Conservation (phyloP, 1,140 invertebrate species). For the Lepeophtheirus salmonis region DNA sequence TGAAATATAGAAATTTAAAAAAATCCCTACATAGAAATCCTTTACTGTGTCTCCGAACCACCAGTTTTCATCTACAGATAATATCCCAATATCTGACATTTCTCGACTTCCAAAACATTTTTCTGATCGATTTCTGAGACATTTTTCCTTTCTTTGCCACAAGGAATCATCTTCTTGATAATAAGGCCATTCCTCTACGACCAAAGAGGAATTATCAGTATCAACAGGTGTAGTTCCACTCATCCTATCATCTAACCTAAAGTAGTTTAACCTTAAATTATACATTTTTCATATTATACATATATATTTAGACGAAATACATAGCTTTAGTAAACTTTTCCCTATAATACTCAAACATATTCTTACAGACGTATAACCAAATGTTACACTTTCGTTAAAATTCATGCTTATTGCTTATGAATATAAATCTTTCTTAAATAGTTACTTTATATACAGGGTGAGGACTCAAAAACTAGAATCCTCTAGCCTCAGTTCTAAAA, state of each 20-base stretch:
- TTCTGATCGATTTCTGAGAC: neutral
- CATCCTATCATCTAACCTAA: neutral
- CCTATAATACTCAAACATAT: too few species aligned
- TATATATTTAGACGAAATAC: too few species aligned
- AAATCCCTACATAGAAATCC: slow-evolving; percentile 14
- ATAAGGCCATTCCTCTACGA: neutral
- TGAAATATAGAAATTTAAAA: too few species aligned
- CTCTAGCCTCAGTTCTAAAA: too few species aligned
- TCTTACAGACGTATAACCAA: too few species aligned
- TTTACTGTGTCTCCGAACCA: slow-evolving; percentile 13
- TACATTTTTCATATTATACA: too few species aligned
- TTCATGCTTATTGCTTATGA: too few species aligned
- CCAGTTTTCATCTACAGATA: slow-evolving; percentile 10
- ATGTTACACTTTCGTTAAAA: too few species aligned
- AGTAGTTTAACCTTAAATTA: neutral
- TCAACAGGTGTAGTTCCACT: neutral
- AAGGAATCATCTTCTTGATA: neutral
- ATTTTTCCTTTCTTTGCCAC: neutral
- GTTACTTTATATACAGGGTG: too few species aligned
- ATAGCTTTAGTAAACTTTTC: too few species aligned
- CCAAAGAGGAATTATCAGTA: neutral
- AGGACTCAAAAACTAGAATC: too few species aligned
- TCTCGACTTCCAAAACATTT: slow-evolving; percentile 5
- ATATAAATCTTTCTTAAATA: too few species aligned
- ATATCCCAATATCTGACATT: slow-evolving; percentile 11